These are phyloP conservation scores for Diacarnus erythraeanus DNA, from an alignment of 37 sponge, comb jelly and placozoan species.

Conservation along the genomic window DNA sequence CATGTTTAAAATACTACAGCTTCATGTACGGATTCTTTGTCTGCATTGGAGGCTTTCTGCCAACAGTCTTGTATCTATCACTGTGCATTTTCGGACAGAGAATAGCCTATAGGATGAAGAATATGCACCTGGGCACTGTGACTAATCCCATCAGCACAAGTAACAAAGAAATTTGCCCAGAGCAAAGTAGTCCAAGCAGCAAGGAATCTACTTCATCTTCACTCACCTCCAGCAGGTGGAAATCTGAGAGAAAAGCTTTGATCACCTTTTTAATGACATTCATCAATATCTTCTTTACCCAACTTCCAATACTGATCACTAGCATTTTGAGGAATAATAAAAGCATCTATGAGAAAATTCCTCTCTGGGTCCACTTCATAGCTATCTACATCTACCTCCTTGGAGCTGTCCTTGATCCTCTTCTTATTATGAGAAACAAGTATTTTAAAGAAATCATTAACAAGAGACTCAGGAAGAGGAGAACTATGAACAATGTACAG, in stretches of 20 bases:
- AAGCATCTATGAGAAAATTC: not conserved
- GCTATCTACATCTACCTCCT: constrained; percentile 7
- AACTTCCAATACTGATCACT: not conserved
- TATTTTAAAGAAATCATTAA: constrained; percentile 10
- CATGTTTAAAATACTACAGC: constrained; percentile 1
- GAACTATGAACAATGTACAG: not conserved
- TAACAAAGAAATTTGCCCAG: not conserved
- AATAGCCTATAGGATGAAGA: constrained; percentile 1
- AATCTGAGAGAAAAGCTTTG: constrained; percentile 3
- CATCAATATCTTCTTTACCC: not conserved
- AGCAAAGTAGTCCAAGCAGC: not conserved
- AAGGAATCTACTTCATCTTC: not conserved
- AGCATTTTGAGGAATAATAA: not conserved
- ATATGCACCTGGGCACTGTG: constrained; percentile 19
- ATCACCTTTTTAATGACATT: constrained; percentile 12
- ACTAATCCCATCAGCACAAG: not conserved
- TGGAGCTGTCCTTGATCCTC: constrained; percentile 9
- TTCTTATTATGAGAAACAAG: constrained; percentile 30
- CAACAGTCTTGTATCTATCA: constrained; percentile 1
- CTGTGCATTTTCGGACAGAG: constrained; percentile 5
- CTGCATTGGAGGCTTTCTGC: constrained; percentile 17
- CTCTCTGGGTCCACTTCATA: constrained; percentile 12
- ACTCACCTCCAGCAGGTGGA: not conserved
- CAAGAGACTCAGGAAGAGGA: not conserved
- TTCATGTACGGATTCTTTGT: not conserved